Base-by-base conservation (phyloP, 2,797 vertebrate genomes). In the Acridotheres tristis region DNA sequence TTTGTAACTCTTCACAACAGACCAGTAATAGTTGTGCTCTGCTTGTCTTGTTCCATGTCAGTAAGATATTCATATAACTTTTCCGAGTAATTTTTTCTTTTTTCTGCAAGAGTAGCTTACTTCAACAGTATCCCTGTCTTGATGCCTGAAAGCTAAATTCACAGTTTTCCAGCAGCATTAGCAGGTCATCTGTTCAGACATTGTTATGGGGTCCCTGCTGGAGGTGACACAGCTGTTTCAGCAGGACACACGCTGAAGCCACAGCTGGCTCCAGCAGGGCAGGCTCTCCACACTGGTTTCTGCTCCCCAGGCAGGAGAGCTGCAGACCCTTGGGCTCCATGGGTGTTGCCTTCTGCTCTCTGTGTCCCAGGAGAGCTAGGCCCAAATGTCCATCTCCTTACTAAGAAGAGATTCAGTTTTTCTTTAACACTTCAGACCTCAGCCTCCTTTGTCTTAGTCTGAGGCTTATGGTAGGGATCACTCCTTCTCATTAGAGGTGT, bases 11-110 rank as follows among this genome's bases (percentile, higher is more conserved):
- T 67, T 47, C 75, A 68, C 45, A 16, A 78, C 25, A 63, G 21
- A 67, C 43, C 42, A 67, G 59, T 32, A 82, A 42, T 66, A 89
- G 36, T 45, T 88, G 48, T 61, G 38, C 71, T 90, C 85, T 54
- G 38, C 72, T 96, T 83, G 20, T 62, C 61, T 23, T 55, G 5
- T 47, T 85, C 29, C 38, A 7, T 13, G 20, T 38, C 65, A 75
- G 13, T 32, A 61, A 22, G 53, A 34, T 5, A 32, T 63, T 51
- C 22, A 16, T 43, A 2, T 17, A 61, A 75, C 13, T 74, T 89
- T 55, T 21, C 9, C 13, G 10, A 77, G 61, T 36, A 1, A 15
- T 36, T 54, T 47, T 53, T 77, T 36, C 9, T 55, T 32, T n/a
- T 62, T 68, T 23, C 30, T 38, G 15, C 11, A 15, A 43, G 32